Percentiles rank a stretch among this genome's conserved stretches.
These are phyloP conservation scores for Sebastes schlegelii DNA, from an alignment of 2,113 vertebrate genomes.

Conservation along the genomic window DNA sequence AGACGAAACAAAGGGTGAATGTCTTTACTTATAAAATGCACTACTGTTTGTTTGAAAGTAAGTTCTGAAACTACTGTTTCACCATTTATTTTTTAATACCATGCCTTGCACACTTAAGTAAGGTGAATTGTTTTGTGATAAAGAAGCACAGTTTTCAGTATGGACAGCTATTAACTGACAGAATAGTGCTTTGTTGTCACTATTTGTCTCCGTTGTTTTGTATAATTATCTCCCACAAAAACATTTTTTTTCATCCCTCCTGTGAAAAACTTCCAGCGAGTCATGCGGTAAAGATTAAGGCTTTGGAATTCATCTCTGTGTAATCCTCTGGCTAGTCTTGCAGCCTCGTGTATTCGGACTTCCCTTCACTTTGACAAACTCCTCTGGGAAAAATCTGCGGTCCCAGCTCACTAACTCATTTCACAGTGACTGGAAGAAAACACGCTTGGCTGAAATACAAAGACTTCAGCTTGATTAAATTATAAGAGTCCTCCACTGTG, in stretches of 20 bases:
- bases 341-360: constrained; percentile 32
- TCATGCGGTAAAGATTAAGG: constrained; percentile 81
- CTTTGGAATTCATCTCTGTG: constrained; percentile 71
- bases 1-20: background rate
- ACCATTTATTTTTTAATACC: background rate
- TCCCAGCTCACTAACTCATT: constrained; percentile 34
- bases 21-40: background rate
- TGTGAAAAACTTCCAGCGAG: constrained; percentile 62
- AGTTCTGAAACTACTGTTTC: background rate
- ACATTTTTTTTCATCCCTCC: constrained; percentile 35
- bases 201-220: background rate
- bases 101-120: background rate
- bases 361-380: constrained; percentile 11
- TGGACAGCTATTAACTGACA: too few species aligned
- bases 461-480: background rate
- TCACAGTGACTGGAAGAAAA: constrained; percentile 13
- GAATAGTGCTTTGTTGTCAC: background rate
- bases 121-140: background rate
- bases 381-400: constrained; percentile 51
- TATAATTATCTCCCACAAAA: constrained; percentile 10
- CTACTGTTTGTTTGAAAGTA: background rate
- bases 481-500: background rate
- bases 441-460: background rate
- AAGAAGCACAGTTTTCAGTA: background rate
- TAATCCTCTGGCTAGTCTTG: constrained; percentile 67